Evolutionary conservation across 2,113 vertebrate genomes (phyloP).

Genomic region (Spea multiplicata): DNA sequence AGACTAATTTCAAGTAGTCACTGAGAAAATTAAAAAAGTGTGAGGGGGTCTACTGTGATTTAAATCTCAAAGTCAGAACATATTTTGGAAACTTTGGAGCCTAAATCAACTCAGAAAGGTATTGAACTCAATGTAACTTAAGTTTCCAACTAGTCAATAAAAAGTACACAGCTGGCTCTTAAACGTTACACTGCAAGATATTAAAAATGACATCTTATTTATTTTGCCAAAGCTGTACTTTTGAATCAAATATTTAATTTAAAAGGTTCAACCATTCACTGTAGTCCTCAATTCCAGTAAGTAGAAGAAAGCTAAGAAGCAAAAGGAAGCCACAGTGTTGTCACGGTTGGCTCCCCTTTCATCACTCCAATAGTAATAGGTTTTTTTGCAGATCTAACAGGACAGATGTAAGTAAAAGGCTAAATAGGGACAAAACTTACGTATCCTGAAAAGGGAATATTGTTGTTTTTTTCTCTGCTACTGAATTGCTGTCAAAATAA

Average conservation of each 20-base stretch:
- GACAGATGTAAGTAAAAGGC: slow-evolving; percentile 13
- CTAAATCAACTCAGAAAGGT: slow-evolving; percentile 1
- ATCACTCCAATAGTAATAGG: neutral
- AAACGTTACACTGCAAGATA: slow-evolving; percentile 15
- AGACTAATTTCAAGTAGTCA: neutral
- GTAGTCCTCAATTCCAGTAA: neutral
- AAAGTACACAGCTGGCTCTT: slow-evolving; percentile 30
- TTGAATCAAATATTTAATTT: slow-evolving; percentile 32
- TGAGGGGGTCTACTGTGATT: slow-evolving; percentile 8
- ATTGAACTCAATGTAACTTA: neutral
- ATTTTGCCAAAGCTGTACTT: slow-evolving; percentile 38
- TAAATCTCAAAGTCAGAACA: slow-evolving; percentile 20
- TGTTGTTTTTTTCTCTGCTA: no score
- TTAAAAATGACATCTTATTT: slow-evolving; percentile 43
- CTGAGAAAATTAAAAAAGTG: neutral
- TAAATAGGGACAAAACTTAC: slow-evolving; percentile 13
- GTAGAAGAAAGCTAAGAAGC: neutral
- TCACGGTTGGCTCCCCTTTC: slow-evolving; percentile 26
- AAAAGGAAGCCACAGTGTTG: slow-evolving; percentile 23
- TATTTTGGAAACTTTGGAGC: slow-evolving; percentile 4
- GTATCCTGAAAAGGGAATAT: no score
- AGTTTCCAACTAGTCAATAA: slow-evolving; percentile 21
- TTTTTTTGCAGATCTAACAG: slow-evolving; percentile 13
- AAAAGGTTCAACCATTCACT: slow-evolving; percentile 21
- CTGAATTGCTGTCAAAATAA: no score